phyloP scores from a whole-genome alignment of 2,797 vertebrate genomes.

The Chloroceryle inda region DNA sequence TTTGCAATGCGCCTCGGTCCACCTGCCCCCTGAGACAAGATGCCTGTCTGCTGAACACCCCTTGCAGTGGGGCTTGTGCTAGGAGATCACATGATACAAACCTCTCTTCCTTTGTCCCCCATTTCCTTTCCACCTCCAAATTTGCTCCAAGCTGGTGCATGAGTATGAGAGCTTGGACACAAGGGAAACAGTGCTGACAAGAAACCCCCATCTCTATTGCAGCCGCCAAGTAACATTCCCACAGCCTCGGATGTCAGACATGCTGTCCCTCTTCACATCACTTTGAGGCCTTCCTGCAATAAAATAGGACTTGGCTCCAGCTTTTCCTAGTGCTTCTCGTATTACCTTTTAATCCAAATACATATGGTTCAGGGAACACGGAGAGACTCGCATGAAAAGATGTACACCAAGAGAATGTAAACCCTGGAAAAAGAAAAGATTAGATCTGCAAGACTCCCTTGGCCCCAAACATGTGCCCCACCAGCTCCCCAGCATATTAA shows the following conservation, averaged over 20 bases:
- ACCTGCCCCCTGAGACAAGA: accelerated
- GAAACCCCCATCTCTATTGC: not conserved
- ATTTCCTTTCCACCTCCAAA: not conserved
- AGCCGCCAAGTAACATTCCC: not conserved
- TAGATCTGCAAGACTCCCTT: conserved; percentile 44
- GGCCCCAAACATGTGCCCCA: not conserved
- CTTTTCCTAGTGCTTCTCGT: conserved; percentile 51
- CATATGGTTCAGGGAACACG: conserved; percentile 47
- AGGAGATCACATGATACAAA: not conserved
- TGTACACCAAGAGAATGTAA: conserved; percentile 40
- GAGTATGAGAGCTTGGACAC: not conserved
- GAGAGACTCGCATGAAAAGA: conserved; percentile 49
- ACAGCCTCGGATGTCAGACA: conserved; percentile 24
- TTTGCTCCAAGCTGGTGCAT: not conserved
- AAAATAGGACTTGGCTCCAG: conserved; percentile 55
- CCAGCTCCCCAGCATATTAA: conserved; percentile 52
- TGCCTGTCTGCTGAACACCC: not conserved
- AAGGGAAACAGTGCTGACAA: not conserved
- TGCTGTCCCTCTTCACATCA: not conserved
- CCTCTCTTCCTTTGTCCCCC: not conserved
- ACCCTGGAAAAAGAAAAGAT: conserved; percentile 14
- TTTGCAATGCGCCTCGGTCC: not conserved
- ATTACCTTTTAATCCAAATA: conserved; percentile 66
- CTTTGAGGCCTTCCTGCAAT: conserved; percentile 39
- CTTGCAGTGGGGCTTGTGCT: not conserved